Conservation (phyloP, 2,888 invertebrate species). For the Mythimna ferrago region DNA sequence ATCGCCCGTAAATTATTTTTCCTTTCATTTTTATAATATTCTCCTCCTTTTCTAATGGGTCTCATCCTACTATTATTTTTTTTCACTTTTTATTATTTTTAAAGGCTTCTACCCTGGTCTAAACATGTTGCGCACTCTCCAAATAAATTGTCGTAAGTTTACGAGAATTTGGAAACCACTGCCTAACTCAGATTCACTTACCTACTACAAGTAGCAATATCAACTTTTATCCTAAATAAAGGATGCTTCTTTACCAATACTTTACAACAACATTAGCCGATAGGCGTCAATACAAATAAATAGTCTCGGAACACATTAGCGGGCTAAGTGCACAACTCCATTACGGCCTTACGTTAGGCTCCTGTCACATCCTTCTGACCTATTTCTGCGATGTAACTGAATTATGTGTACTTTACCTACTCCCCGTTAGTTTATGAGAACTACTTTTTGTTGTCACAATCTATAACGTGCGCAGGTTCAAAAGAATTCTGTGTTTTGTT, state of each 20-base stretch:
- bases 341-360: conserved; percentile 51
- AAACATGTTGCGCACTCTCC: not conserved
- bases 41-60: no score
- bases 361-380: conserved; percentile 62
- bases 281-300: conserved; percentile 63
- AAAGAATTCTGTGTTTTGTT: conserved; percentile 29
- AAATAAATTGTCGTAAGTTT: not conserved
- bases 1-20: no score
- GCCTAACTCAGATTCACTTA: conserved; percentile 21
- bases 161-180: not conserved
- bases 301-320: conserved; percentile 59
- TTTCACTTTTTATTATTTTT: no score
- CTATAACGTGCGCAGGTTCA: conserved; percentile 20
- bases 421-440: conserved; percentile 59
- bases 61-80: no score
- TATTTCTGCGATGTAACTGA: conserved; percentile 64
- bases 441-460: conserved; percentile 47
- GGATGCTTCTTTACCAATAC: conserved; percentile 23
- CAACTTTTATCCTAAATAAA: conserved; percentile 35
- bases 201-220: not conserved
- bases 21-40: no score
- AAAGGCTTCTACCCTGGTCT: no score
- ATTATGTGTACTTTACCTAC: conserved; percentile 61
- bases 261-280: conserved; percentile 45
- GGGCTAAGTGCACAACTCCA: conserved; percentile 63